Evolutionary conservation across 2,113 vertebrate genomes (phyloP), one percentile per base, ranked within the genome.

Genomic region (Petroica traversi): DNA sequence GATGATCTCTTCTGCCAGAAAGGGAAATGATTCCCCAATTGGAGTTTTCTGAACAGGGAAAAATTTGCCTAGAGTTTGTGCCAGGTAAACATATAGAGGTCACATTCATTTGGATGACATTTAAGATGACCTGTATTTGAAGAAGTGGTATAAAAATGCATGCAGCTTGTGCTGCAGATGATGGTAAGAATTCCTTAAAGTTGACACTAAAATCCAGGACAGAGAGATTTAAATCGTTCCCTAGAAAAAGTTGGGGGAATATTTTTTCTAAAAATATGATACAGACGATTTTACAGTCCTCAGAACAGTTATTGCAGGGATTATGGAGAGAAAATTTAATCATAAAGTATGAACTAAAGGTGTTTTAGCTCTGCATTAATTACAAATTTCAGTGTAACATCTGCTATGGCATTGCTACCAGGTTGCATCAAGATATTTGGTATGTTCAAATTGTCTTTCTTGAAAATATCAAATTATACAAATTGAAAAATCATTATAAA

Each of bases 191-290:
- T 48, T 83, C 33, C 36, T 76, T 80, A 40, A 76, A 77, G 26
- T 38, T 88, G 58, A 79, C 25, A 64, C 54, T 80, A 66, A 85
- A 93, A 80, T 80, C 67, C n/a, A 54, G 45, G 25, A 38, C 26
- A 72, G 31, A 95, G 19, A 76, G 80, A 83, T 83, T 76, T 29
- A 58, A 82, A 73, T 83, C 64, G 28, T 80, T 96, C 34, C n/a
- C 49, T 88, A 92, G 67, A n/a, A 66, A 49, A 86, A 73, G 23
- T 1, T 83, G 41, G 25, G n/a, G 59, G 36, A 86, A 83, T 90
- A 72, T 86, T 92, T 85, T 85, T 86, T 80, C 91, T 92, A 83
- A 88, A 92, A 88, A 61, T 95, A 62, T 26, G 22, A 64, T 57
- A 38, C 15, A 85, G 58, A 64, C 20, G 40, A 68, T 76, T 68